Conservation (phyloP, 2,888 invertebrate species). For the Pocota personata region DNA sequence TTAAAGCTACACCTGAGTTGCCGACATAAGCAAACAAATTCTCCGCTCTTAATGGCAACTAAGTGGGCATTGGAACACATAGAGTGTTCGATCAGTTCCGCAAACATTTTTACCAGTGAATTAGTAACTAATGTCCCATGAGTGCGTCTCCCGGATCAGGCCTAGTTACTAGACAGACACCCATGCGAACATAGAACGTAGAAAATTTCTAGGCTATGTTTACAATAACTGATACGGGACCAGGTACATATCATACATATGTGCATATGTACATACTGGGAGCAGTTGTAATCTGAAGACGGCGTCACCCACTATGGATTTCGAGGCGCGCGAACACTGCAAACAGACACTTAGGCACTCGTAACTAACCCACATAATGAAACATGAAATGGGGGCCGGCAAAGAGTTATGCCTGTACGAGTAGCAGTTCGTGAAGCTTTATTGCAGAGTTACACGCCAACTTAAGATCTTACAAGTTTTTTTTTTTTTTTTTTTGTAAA, state of each 20-base stretch:
- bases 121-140: conserved; percentile 50
- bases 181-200: conserved; percentile 1
- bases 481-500: conserved; percentile 56
- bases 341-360: conserved; percentile 68
- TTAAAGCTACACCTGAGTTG: conserved; percentile 59
- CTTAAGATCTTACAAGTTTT: conserved; percentile 52
- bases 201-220: conserved; percentile 45
- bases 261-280: too few species aligned
- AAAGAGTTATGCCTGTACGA: conserved; percentile 69
- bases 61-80: conserved; percentile 53
- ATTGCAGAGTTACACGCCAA: conserved; percentile 65
- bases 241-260: background rate
- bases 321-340: conserved; percentile 50
- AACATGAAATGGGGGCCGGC: conserved; percentile 47
- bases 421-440: conserved; percentile 61
- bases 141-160: conserved; percentile 22
- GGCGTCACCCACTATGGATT: conserved; percentile 56
- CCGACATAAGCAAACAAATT: conserved; percentile 67
- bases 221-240: conserved; percentile 9
- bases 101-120: conserved; percentile 60
- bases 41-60: conserved; percentile 66
- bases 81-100: conserved; percentile 57
- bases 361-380: conserved; percentile 47
- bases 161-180: background rate
- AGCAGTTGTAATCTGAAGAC: background rate